Base-by-base conservation (phyloP, 2,797 vertebrate genomes). In the Scleropages formosus region DNA sequence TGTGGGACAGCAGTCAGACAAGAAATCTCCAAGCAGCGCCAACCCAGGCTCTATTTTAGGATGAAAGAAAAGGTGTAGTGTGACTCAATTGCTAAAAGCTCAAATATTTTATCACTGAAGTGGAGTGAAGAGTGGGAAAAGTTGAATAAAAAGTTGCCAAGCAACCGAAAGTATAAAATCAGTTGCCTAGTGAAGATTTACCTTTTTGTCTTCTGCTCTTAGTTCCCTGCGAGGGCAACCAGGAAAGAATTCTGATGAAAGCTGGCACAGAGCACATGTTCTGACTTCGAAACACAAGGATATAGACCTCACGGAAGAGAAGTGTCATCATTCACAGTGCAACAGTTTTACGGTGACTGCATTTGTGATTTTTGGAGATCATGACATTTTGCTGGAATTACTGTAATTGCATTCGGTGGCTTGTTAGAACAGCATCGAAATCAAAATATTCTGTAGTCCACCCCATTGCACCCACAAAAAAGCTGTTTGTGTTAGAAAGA, bases 281-380 rank as follows among this genome's bases (percentile, higher is more conserved):
- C 75, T 80, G 78, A 80, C 75, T 78, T 78, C 77, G 66, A 64
- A 74, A 72, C 75, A 68, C 75, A 75, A 69, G 64, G 60, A 80
- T 69, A 78, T 53, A 73, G 69, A 56, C 73, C 56, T 80, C 80
- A 74, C 73, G 73, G 68, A 59, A 78, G 66, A 79, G 78, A 78
- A 81, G 82, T 82, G 73, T 79, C 70, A 79, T 82, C 80, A 78
- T 71, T 39, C 39, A 39, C 39, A 39, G 31, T 39, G 31, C 31
- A 6, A 31, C 31, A 6, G 31, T 39, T 39, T n/a, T n/a, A n/a
- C n/a, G n/a, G n/a, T n/a, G n/a, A n/a, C n/a, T n/a, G n/a, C n/a
- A n/a, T n/a, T n/a, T n/a, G n/a, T n/a, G n/a, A n/a, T n/a, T n/a
- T n/a, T n/a, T n/a, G n/a, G n/a, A n/a, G n/a, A n/a, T n/a, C n/a